A percentile compares a stretch with the other conserved stretches of the same genome.
Conservation (phyloP, 2,888 invertebrate species). For the Caenorhabditis angaria region DNA sequence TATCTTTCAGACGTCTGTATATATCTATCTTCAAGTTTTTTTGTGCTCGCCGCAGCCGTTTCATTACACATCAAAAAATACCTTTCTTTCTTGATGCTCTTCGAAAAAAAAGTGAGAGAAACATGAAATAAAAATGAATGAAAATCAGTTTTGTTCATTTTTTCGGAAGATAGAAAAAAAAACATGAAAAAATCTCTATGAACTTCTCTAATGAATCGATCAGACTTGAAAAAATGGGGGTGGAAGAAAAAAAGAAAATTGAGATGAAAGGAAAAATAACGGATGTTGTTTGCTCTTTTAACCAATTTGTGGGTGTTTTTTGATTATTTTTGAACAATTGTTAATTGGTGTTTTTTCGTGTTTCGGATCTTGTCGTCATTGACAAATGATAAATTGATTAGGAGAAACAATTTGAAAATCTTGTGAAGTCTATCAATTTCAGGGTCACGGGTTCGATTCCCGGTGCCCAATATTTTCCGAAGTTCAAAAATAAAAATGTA, state of each 20-base stretch:
- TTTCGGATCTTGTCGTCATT: too few relatives aligned
- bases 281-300: neutral
- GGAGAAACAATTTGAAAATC: too few relatives aligned
- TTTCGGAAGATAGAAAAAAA: too few relatives aligned
- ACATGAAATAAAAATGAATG: neutral
- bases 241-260: neutral
- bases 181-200: too few relatives aligned
- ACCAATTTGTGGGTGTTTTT: neutral
- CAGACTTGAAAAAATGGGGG: neutral
- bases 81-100: neutral
- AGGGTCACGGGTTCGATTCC: too few relatives aligned
- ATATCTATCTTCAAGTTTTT: neutral
- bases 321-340: neutral
- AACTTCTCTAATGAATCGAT: neutral
- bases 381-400: too few relatives aligned
- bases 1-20: too few relatives aligned
- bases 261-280: too few relatives aligned
- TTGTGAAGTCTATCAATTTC: too few relatives aligned
- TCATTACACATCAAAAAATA: neutral
- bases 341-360: neutral
- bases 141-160: neutral
- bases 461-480: too few relatives aligned
- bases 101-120: neutral
- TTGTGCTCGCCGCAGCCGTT: conserved; percentile 1
- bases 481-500: too few relatives aligned